Percentiles rank a stretch among this genome's conserved stretches.
Evolutionary conservation across 2,113 vertebrate species (phyloP).

Genomic region (Oriolus oriolus): DNA sequence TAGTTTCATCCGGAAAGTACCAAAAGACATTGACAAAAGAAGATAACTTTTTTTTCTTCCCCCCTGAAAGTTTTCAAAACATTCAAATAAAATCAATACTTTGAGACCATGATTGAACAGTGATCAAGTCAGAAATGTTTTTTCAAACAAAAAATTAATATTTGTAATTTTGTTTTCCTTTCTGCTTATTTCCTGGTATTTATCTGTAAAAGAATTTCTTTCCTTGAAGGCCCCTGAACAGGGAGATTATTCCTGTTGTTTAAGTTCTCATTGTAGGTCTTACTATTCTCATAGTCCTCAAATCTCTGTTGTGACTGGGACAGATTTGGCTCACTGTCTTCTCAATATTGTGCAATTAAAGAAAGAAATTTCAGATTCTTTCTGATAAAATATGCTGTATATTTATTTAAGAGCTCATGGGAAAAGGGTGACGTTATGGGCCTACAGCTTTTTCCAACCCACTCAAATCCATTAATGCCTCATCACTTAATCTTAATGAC

Average conservation of each 20-base stretch:
- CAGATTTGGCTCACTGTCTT: background rate
- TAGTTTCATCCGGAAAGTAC: background rate
- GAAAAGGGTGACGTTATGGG: background rate
- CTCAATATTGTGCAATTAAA: background rate
- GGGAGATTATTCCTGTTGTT: background rate
- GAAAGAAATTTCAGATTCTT: background rate
- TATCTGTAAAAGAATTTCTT: background rate
- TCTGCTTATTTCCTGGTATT: background rate
- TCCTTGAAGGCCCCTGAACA: background rate
- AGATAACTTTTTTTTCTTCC: background rate
- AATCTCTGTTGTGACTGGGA: background rate
- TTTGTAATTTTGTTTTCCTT: background rate
- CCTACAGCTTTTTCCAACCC: background rate
- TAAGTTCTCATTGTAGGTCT: background rate
- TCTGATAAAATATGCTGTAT: background rate
- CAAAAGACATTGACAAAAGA: background rate
- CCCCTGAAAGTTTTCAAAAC: background rate
- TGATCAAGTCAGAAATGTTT: background rate
- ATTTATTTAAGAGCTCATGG: background rate
- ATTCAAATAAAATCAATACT: background rate
- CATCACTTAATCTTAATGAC: background rate
- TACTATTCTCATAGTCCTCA: background rate
- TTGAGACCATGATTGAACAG: background rate
- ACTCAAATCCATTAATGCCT: background rate
- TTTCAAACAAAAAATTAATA: background rate